Evolutionary conservation across 1,140 invertebrate species (phyloP).

Genomic region (Leptinotarsa undecemlineata): DNA sequence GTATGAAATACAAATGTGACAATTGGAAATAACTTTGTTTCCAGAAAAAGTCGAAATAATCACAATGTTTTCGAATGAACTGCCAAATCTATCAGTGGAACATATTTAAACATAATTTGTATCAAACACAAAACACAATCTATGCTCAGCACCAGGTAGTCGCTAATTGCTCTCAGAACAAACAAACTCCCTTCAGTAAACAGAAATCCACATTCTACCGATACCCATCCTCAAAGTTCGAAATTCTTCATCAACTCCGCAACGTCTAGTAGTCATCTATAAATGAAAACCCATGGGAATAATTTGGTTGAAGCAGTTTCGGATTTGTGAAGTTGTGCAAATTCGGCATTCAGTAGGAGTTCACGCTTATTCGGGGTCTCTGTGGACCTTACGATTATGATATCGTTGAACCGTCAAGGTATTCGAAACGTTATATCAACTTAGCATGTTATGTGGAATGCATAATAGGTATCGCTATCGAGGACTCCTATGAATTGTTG

Average conservation of each 20-base stretch:
- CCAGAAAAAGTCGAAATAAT: too few species aligned
- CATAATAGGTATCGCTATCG: constrained; percentile 11
- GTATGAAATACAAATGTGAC: too few species aligned
- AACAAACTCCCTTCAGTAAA: neutral
- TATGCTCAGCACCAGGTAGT: neutral
- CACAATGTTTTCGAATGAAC: too few species aligned
- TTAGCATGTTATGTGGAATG: constrained; percentile 13
- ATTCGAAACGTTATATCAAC: constrained; percentile 14
- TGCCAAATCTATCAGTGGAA: too few species aligned
- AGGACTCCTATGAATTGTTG: constrained; percentile 1
- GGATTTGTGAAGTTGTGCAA: constrained; percentile 9
- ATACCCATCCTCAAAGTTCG: neutral
- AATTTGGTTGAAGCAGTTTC: constrained; percentile 15
- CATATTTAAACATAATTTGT: too few species aligned
- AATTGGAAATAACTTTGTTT: too few species aligned
- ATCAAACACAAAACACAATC: too few species aligned
- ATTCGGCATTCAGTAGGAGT: constrained; percentile 16
- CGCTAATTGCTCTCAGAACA: neutral
- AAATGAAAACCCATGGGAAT: constrained; percentile 6
- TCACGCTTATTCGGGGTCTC: neutral
- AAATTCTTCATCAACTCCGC: neutral
- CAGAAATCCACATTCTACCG: neutral
- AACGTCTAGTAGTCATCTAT: neutral
- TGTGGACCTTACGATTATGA: constrained; percentile 11
- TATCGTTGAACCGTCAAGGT: constrained; percentile 10